Conservation (phyloP, 2,888 invertebrate species). For the Notodonta dromedarius region DNA sequence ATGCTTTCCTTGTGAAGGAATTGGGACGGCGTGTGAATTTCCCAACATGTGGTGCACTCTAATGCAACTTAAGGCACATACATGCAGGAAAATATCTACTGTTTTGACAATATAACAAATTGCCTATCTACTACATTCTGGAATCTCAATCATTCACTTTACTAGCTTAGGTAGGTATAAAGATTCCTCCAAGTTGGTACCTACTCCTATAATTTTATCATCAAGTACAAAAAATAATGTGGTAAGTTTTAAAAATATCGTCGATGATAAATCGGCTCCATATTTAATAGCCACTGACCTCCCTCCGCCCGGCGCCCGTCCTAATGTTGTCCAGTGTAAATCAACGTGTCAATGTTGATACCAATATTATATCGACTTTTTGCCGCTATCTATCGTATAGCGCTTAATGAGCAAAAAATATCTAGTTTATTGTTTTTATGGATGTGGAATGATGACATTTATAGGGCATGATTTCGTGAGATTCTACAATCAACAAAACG, state of each 20-base stretch:
- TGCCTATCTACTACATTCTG: no score
- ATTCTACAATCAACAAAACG: neutral
- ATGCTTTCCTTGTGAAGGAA: neutral
- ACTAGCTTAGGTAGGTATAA: no score
- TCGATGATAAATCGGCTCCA: neutral
- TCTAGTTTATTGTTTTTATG: conserved; percentile 15
- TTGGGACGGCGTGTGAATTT: neutral
- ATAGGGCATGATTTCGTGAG: neutral
- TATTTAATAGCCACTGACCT: conserved; percentile 19
- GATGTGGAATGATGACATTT: conserved; percentile 1
- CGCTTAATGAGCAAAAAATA: conserved; percentile 24
- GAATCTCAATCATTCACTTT: no score
- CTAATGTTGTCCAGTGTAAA: conserved; percentile 21
- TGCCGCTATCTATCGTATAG: conserved; percentile 22
- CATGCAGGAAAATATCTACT: no score
- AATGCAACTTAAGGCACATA: no score
- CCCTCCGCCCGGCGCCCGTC: conserved; percentile 7
- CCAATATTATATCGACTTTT: conserved; percentile 16
- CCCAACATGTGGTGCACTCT: neutral
- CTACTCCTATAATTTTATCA: neutral
- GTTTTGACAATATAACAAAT: no score
- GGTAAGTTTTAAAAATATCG: neutral
- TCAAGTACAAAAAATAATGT: neutral
- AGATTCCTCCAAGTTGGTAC: neutral
- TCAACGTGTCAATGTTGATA: conserved; percentile 30